Percentiles rank a stretch among this genome's conserved stretches.
phyloP scores from a whole-genome alignment of 1,140 invertebrate genomes.

The Hyles euphorbiae region DNA sequence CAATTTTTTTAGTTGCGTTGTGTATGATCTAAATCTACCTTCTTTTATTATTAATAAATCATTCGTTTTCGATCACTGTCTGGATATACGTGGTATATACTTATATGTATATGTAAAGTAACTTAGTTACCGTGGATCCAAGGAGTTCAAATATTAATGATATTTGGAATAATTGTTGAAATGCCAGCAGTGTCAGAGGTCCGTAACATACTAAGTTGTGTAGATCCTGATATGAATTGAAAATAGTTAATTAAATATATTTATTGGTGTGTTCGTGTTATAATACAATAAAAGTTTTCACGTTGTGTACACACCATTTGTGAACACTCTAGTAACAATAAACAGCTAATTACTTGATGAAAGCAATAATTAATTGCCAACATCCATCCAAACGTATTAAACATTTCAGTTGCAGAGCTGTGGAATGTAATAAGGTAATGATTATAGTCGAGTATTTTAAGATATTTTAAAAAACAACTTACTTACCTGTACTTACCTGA shows the following conservation, averaged over 20 bases:
- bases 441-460: too few species aligned
- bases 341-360: slow-evolving; percentile 11
- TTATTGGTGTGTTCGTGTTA: too few species aligned
- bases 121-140: slow-evolving; percentile 13
- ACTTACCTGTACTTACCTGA: slow-evolving; percentile 20
- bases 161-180: slow-evolving; percentile 30
- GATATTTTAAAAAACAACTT: too few species aligned
- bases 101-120: not conserved
- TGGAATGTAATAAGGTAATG: too few species aligned
- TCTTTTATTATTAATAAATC: too few species aligned
- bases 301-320: slow-evolving; percentile 20
- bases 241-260: not conserved
- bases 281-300: too few species aligned
- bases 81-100: too few species aligned
- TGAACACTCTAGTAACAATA: slow-evolving; percentile 11
- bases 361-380: slow-evolving; percentile 3
- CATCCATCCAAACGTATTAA: too few species aligned
- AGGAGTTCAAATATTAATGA: slow-evolving; percentile 32
- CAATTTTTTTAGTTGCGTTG: too few species aligned
- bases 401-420: too few species aligned
- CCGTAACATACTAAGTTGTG: slow-evolving; percentile 23
- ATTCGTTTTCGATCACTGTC: too few species aligned
- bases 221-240: slow-evolving; percentile 15
- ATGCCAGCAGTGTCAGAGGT: slow-evolving; percentile 19
- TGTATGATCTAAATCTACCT: too few species aligned